Base-by-base conservation (phyloP, 2,888 invertebrate genomes). In the Hirtodrosophila confusa region DNA sequence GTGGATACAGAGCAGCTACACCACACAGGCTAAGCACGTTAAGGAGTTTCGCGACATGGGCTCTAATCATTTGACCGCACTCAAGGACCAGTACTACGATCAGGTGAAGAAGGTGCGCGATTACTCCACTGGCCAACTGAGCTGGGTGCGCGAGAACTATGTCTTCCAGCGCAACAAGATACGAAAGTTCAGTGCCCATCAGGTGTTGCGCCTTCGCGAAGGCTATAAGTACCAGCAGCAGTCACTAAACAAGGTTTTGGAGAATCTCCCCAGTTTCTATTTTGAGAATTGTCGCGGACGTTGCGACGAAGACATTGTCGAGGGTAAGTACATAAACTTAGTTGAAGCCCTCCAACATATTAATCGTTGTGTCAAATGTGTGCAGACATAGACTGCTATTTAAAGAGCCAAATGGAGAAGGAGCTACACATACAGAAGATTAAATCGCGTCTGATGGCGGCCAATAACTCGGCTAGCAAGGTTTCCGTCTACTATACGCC, bases 161-260 rank as follows among this genome's bases (percentile, higher is more conserved):
- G 96, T 98, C 90, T 97, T 97, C 93, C 98, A 98, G 92, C 94
- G 98, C 60, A 96, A 97, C 92, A 96, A 97, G 92, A 97, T 98
- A 74, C 93, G 98, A 48, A 98, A 98, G 92, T 98, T 98, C 92
- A 97, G 98, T 92, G 95, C 97, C 17, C 97, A 97, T 90, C 98
- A 98, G 92, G 95, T 98, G 62, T 92, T 98, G 44, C 94, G 97
- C 51, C 92, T 98, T 43, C 94, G 98, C 31, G 98, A 98, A 91
- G 97, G 97, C 8, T 98, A 97, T 93, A 98, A 98, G 92, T 96
- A 97, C 90, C 98, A 98, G 91, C 98, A 98, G 91, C 97, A 97
- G 92, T 97, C 98, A 9, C 92, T 98, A 51, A 97, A 97, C 92
- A 98, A 98, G 91, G 96, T 98, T 5, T 92, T 98, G 60, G 98